A percentile compares a stretch with the other conserved stretches of the same genome.
Evolutionary conservation across 92 coral and sea anemone genomes (phyloP).

Genomic region (Blastomussa wellsi): DNA sequence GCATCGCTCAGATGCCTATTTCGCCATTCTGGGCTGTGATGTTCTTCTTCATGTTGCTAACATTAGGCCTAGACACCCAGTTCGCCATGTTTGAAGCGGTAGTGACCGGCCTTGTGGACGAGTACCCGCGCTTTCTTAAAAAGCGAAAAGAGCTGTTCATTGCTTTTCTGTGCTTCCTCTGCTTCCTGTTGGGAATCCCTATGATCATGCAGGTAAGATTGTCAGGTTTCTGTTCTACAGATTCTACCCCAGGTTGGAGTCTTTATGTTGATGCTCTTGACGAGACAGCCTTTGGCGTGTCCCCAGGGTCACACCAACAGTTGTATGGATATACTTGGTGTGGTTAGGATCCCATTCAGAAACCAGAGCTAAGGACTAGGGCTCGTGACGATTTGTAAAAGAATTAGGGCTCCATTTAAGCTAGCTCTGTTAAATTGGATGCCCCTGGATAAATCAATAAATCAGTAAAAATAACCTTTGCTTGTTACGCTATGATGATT

Average conservation of each 20-base stretch:
- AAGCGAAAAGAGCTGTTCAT: slow-evolving; percentile 88
- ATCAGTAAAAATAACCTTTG: too few relatives aligned
- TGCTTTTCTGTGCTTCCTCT: slow-evolving; percentile 77
- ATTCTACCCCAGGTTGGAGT: neutral
- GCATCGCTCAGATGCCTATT: slow-evolving; percentile 99
- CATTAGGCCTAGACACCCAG: slow-evolving; percentile 98
- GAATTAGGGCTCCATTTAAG: too few relatives aligned
- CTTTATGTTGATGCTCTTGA: neutral
- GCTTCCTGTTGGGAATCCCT: slow-evolving; percentile 89
- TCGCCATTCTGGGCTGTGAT: slow-evolving; percentile 96
- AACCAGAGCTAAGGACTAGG: too few relatives aligned
- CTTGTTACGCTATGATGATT: too few relatives aligned
- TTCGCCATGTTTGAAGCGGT: slow-evolving; percentile 99
- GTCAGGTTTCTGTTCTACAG: neutral
- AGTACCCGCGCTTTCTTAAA: slow-evolving; percentile 75
- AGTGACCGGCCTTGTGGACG: slow-evolving; percentile 98
- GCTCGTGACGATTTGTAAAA: too few relatives aligned
- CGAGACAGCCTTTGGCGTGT: neutral
- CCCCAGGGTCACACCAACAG: too few relatives aligned
- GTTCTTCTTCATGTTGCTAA: slow-evolving; percentile 96
- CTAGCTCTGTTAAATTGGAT: too few relatives aligned
- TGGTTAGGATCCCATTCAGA: too few relatives aligned
- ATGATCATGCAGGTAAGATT: slow-evolving; percentile 77
- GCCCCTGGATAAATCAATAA: too few relatives aligned
- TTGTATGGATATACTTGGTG: too few relatives aligned